Conservation (phyloP, 2,113 vertebrate species). For the Collichthys lucidus region DNA sequence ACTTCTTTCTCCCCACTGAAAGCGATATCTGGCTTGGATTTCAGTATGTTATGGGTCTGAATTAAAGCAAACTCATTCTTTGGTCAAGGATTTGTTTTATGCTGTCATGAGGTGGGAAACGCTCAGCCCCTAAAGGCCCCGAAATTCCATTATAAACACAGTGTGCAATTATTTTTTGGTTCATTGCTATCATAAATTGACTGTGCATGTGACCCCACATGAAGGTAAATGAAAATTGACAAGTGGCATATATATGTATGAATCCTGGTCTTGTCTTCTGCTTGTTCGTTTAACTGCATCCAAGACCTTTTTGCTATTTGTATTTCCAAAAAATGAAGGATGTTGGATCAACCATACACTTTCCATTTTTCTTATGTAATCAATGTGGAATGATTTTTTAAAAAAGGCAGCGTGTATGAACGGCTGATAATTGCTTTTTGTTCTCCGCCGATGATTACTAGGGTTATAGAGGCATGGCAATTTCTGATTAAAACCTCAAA, state of each 20-base stretch:
- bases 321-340: slow-evolving; percentile 49
- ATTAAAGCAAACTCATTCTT: slow-evolving; percentile 61
- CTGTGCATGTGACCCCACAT: slow-evolving; percentile 24
- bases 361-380: slow-evolving; percentile 76
- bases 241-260: neutral
- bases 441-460: slow-evolving; percentile 77
- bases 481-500: slow-evolving; percentile 80
- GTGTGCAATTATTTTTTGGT: slow-evolving; percentile 56
- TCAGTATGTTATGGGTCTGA: slow-evolving; percentile 43
- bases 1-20: slow-evolving; percentile 41
- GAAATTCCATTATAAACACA: slow-evolving; percentile 49
- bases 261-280: slow-evolving; percentile 44
- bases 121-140: slow-evolving; percentile 19
- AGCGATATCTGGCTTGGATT: slow-evolving; percentile 41
- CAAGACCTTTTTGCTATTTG: slow-evolving; percentile 43
- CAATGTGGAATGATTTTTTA: slow-evolving; percentile 65
- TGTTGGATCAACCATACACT: slow-evolving; percentile 54
- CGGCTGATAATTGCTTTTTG: slow-evolving; percentile 80
- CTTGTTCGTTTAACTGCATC: slow-evolving; percentile 30
- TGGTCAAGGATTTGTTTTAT: slow-evolving; percentile 63
- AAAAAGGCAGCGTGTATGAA: slow-evolving; percentile 70
- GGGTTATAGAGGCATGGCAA: slow-evolving; percentile 75
- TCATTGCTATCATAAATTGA: slow-evolving; percentile 52
- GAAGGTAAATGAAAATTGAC: slow-evolving; percentile 47
- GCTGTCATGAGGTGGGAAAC: slow-evolving; percentile 46